These are phyloP conservation scores for Centropristis striata DNA, from an alignment of 2,113 vertebrate species.

Conservation along the genomic window DNA sequence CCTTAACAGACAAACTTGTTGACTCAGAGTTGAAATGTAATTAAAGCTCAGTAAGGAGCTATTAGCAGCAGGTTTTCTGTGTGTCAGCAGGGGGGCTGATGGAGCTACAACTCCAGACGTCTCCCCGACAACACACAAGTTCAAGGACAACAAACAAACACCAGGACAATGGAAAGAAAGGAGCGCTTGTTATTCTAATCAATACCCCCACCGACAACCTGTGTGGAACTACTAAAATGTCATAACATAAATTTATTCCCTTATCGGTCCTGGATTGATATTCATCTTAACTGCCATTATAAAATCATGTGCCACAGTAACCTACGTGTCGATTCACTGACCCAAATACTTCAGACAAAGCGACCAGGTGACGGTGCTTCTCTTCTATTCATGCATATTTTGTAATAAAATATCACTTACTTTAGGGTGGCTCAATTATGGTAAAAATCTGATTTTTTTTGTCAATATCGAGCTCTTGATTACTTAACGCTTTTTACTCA, in stretches of 20 bases:
- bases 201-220: background rate
- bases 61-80: constrained; percentile 9
- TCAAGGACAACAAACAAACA: constrained; percentile 33
- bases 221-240: background rate
- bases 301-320: constrained; percentile 2
- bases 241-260: background rate
- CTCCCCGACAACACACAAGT: constrained; percentile 36
- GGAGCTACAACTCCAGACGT: constrained; percentile 9
- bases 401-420: background rate
- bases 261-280: constrained; percentile 1
- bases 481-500: too few relatives aligned
- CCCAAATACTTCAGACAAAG: background rate
- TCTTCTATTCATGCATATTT: background rate
- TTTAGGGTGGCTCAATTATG: too few relatives aligned
- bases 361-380: background rate
- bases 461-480: too few relatives aligned
- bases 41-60: constrained; percentile 5
- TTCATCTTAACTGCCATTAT: background rate
- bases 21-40: background rate
- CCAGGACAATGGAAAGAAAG: constrained; percentile 19
- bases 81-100: constrained; percentile 4
- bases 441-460: too few relatives aligned
- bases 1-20: background rate
- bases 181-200: constrained; percentile 7
- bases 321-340: background rate